Base-by-base conservation (phyloP, 2,113 vertebrate species). In the Channa maculata region DNA sequence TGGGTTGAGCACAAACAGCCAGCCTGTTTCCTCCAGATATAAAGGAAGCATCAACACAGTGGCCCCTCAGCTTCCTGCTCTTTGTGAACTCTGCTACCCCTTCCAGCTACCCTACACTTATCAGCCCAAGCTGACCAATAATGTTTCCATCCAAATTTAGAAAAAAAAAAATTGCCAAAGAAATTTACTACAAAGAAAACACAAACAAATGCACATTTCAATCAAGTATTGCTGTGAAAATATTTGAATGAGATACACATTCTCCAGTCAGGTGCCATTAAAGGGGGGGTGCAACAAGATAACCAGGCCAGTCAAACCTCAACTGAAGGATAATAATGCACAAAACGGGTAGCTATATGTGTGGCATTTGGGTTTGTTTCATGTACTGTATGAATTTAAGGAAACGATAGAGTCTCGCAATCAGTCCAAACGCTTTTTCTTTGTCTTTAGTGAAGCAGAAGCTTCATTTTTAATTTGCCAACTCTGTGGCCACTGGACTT, bases 11-110 rank as follows among this genome's bases (percentile, higher is more conserved):
- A 71, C 82, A 92, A 91, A 92, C 90, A 93, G 84, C 64, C 70
- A 14, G 83, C 73, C 92, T 94, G 94, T 88, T 93, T 93, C 92
- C 90, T 91, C 80, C 67, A 75, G 92, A 94, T 94, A 93, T 93
- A 92, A 90, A 81, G 86, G 86, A 90, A 82, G 79, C 52, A 65
- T 85, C 80, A 80, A 74, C 65, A 37, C n/a, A 79, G 67, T 74
- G 78, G 81, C 77, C 79, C 66, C 75, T 80, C 78, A 46, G 85
- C 86, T 89, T 91, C 89, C 91, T 86, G 85, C 71, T 85, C 75
- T 68, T 4, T 4, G 70, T 77, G 71, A 85, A 86, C 82, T 83
- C 62, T 12, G 34, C n/a, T n/a, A n/a, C n/a, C n/a, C n/a, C 78
- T 8, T 45, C 80, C 84, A 86, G 80, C 87, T 84, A 85, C 76